Conservation (phyloP, 2,113 vertebrate genomes). For the Mastomys coucha region DNA sequence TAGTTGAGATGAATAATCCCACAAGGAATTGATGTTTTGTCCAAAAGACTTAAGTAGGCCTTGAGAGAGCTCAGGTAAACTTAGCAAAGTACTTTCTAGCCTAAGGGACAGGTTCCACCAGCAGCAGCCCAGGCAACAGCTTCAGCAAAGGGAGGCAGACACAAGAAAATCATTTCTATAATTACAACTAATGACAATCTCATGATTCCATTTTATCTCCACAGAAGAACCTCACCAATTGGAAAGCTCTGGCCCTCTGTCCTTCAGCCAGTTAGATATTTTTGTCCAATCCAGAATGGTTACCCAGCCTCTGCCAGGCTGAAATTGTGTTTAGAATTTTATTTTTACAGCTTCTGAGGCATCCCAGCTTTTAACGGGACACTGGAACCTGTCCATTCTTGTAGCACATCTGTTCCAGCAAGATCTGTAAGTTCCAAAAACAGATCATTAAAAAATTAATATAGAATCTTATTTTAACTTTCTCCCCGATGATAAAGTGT, state of each 20-base stretch:
- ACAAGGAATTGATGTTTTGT: constrained; percentile 67
- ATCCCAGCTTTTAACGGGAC: constrained; percentile 64
- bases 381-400: constrained; percentile 71
- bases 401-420: constrained; percentile 68
- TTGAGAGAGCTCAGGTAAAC: constrained; percentile 48
- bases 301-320: constrained; percentile 64
- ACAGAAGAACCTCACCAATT: constrained; percentile 59
- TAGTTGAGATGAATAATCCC: constrained; percentile 42
- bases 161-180: constrained; percentile 71
- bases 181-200: constrained; percentile 77
- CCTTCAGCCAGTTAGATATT: constrained; percentile 64
- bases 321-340: constrained; percentile 70
- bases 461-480: constrained; percentile 54
- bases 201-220: constrained; percentile 76
- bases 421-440: constrained; percentile 65
- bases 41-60: constrained; percentile 24
- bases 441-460: constrained; percentile 63
- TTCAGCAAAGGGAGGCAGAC: constrained; percentile 4
- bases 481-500: constrained; percentile 31
- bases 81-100: constrained; percentile 31
- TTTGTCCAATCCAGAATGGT: constrained; percentile 51
- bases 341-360: constrained; percentile 67
- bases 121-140: constrained; percentile 61
- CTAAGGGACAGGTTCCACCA: constrained; percentile 51
- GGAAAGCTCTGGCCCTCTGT: constrained; percentile 64